Base-by-base conservation (phyloP, 2,113 vertebrate species). In the Sylvicapra grimmia region DNA sequence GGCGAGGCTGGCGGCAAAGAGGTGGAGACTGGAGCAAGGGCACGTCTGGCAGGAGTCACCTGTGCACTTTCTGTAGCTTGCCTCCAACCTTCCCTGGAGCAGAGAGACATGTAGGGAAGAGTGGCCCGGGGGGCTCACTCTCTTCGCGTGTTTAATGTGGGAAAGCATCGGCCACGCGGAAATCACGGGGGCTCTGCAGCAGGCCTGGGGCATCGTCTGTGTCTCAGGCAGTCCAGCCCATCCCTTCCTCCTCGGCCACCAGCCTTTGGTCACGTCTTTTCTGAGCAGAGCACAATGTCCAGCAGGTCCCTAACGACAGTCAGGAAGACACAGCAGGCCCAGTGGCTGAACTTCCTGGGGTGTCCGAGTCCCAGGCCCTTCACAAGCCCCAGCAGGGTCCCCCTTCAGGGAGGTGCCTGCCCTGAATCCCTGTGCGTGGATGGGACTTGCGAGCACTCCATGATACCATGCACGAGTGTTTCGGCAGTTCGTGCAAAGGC, bases 381-480 rank as follows among this genome's bases (percentile, higher is more conserved):
- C 44, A 68, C 84, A 79, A 68, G 75, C 8, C 49, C 1, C 25
- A 80, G 44, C 3, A 47, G 9, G 51, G 80, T 9, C 29, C 2
- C 21, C 53, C 33, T 44, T 40, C 5, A 8, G n/a, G n/a, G 58
- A 10, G 40, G 16, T 0, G 15, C 29, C 16, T 5, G 33, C n/a
- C 23, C 53, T 19, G 9, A 29, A 47, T 33, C 75, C 54, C 53
- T 83, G 61, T 47, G 65, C 15, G 1, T 10, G 51, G 80, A 53
- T 10, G 53, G 4, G 59, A 31, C 47, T 33, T 21, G 53, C 33
- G 29, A 8, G 47, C 23, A 47, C 51, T 9, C 86, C 65, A 53
- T 2, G 1, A 15, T 5, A 53, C 16, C 36, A 7, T 0, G 79
- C 1, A 13, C 54, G 11, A 44, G 23, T 6, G 6, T 36, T 54